Percentiles rank a stretch among this genome's conserved stretches.
phyloP scores from a whole-genome alignment of 1,140 invertebrate genomes.

The Drosophila oshimai region DNA sequence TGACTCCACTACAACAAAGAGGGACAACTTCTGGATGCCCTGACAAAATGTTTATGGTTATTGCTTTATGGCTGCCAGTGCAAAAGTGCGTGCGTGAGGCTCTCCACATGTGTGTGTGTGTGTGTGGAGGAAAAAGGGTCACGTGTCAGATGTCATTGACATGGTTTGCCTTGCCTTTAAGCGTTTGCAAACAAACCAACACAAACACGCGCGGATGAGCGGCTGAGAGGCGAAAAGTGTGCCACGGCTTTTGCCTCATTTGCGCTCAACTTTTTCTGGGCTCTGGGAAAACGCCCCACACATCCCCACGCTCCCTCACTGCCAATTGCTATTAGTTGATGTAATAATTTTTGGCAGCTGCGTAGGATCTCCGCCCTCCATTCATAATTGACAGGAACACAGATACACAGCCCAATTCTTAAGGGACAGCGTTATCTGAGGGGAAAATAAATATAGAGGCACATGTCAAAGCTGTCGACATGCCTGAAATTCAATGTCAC shows the following conservation, averaged over 20 bases:
- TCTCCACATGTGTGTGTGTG: not conserved
- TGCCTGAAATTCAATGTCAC: conserved; percentile 59
- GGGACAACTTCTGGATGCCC: conserved; percentile 42
- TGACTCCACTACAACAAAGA: not conserved
- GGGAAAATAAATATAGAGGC: conserved; percentile 32
- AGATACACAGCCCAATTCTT: conserved; percentile 4
- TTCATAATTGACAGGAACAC: conserved; percentile 32
- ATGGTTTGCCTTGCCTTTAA: conserved; percentile 75
- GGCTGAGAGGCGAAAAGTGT: conserved; percentile 54
- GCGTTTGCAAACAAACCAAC: conserved; percentile 61
- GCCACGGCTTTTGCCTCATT: conserved; percentile 73
- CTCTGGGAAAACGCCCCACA: not conserved
- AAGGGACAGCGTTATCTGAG: not conserved
- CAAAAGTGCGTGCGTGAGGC: not conserved
- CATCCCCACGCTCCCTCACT: not conserved
- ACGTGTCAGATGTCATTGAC: conserved; percentile 81
- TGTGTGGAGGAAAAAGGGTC: conserved; percentile 60
- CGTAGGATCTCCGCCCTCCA: not conserved
- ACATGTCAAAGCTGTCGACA: conserved; percentile 58
- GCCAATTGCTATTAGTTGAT: conserved; percentile 58
- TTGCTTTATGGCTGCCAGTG: conserved; percentile 56
- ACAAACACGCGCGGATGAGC: conserved; percentile 17
- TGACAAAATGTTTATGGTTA: conserved; percentile 75
- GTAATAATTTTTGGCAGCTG: conserved; percentile 51
- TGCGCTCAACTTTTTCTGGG: conserved; percentile 35